Evolutionary conservation across 1,140 invertebrate genomes (phyloP).

Genomic region (Globodera rostochiensis): DNA sequence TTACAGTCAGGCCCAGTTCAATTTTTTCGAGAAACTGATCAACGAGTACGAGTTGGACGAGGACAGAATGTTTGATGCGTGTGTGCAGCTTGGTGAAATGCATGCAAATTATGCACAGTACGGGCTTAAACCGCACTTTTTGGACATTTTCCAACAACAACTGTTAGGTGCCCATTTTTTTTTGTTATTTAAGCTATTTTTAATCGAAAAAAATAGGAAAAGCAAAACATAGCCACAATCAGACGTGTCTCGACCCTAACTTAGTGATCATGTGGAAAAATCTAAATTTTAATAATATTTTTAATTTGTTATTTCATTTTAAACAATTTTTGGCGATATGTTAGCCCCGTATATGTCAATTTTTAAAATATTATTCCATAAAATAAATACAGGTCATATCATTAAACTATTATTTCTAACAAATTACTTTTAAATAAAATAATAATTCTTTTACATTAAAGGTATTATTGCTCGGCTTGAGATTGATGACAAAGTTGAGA

Average conservation of each 20-base stretch:
- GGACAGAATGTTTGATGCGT: constrained; percentile 33
- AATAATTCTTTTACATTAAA: not conserved
- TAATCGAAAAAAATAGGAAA: not conserved
- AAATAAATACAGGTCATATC: too few relatives aligned
- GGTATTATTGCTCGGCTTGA: constrained; percentile 18
- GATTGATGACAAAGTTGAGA: constrained; percentile 16
- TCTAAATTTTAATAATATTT: too few relatives aligned
- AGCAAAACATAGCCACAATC: not conserved
- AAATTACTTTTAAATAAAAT: not conserved
- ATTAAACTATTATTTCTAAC: too few relatives aligned
- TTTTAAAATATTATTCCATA: too few relatives aligned
- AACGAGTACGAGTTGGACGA: constrained; percentile 46
- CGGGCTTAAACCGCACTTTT: constrained; percentile 58
- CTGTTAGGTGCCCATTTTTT: constrained; percentile 36
- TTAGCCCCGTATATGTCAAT: too few relatives aligned
- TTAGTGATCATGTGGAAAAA: too few relatives aligned
- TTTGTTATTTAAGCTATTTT: not conserved
- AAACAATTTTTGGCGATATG: too few relatives aligned
- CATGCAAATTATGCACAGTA: constrained; percentile 57
- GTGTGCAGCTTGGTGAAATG: constrained; percentile 43
- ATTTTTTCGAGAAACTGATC: constrained; percentile 57
- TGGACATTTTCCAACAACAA: constrained; percentile 59
- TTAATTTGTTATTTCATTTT: too few relatives aligned
- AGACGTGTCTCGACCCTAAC: too few relatives aligned
- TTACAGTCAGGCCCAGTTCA: constrained; percentile 55